Base-by-base conservation (phyloP, 1,140 invertebrate species). In the Cotesia chilonis region DNA sequence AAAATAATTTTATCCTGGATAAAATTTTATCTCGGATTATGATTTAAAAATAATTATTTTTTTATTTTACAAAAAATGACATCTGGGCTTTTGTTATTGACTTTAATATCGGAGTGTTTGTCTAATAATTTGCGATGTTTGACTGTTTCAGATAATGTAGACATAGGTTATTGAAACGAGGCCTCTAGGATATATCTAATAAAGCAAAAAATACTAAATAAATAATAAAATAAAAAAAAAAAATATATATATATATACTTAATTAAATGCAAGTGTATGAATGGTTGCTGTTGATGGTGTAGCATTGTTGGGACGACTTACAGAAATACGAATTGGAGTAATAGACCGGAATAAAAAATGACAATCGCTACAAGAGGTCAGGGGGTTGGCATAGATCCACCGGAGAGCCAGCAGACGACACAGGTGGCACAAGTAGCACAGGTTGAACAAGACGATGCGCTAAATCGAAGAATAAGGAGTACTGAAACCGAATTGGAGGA, bases 351-450 rank as follows among this genome's bases (percentile, higher is more conserved):
- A 37, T 60, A 55, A 74, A 82, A 75, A 80, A 91, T 91, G 90
- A 91, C 90, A 79, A 90, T 91, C 82, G 88, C 89, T 84, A 90
- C 89, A 52, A 88, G 89, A 84, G 89, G 89, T 80, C 89, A 90
- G 84, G 89, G 89, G 81, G 85, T 89, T 74, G 86, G 88, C 73
- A 88, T 89, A 74, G 88, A 89, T 80, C 88, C 87, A 78, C 86
- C 88, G 76, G 89, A 90, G 79, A 87, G 84, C 79, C 88, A 89
- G 73, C 88, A 89, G 80, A 88, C 84, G 72, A 84, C 86, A 77
- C 89, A 90, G 84, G 89, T 90, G 17, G 9, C 10, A 60, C 54
- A 68, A 37, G 36, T 55, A 36, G 28, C 64, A 80, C 81, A 63
- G 38, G n/a, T 59, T 64, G 38, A 51, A 63, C 10, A 60, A 60